Percentiles rank a stretch among this genome's conserved stretches.
Conservation (phyloP, 53 echinoderm and acorn worm genomes). For the Luidia sarsii region DNA sequence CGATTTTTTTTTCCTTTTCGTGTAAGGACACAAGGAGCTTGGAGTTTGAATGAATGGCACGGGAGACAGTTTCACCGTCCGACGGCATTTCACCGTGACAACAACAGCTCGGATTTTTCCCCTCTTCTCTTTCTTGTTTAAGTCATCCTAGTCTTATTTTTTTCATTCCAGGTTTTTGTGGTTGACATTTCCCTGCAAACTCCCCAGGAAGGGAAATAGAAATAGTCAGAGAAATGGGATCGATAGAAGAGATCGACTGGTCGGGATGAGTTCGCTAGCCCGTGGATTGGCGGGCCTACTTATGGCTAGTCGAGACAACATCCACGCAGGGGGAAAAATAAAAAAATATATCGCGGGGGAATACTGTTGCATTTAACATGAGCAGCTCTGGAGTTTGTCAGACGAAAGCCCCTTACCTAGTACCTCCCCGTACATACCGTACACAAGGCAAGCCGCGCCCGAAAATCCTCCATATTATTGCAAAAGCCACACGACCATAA, state of each 20-base stretch:
- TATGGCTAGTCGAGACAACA: too few species aligned
- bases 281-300: slow-evolving; percentile 47
- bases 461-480: slow-evolving; percentile 9
- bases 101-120: too few species aligned
- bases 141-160: too few species aligned
- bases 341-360: slow-evolving; percentile 51
- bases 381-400: background rate
- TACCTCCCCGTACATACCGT: background rate
- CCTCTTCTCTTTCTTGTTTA: too few species aligned
- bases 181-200: slow-evolving; percentile 38
- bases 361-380: slow-evolving; percentile 58
- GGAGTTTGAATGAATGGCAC: too few species aligned
- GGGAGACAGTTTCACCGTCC: too few species aligned
- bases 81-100: too few species aligned
- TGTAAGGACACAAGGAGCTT: too few species aligned
- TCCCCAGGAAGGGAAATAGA: background rate
- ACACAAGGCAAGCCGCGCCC: background rate
- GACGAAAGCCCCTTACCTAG: background rate
- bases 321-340: slow-evolving; percentile 11
- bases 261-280: too few species aligned
- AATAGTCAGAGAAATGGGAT: background rate
- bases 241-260: too few species aligned
- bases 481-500: slow-evolving; percentile 14
- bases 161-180: too few species aligned
- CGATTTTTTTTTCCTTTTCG: too few species aligned